Evolutionary conservation across 23 tunicate genomes (phyloP), one percentile per base, ranked within the genome.

Genomic region (Trididemnum nubilum): DNA sequence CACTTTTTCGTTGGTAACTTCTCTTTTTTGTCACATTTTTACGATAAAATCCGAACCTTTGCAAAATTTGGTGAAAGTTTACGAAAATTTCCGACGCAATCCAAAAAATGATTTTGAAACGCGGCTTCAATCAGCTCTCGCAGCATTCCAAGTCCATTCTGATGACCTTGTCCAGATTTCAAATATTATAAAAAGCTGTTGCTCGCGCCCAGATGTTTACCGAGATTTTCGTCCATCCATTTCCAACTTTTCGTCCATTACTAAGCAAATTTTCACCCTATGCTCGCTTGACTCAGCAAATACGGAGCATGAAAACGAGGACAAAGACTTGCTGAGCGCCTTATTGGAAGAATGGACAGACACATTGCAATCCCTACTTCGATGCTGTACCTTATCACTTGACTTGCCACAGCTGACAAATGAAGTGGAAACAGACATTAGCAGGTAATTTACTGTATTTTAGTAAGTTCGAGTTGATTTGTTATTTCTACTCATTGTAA

Each of bases 371-470:
- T 75, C 54, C 65, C 33, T 88, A 1, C 33, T 82, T 12, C 74
- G 61, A 22, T 64, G 66, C 23, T 73, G 86, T 30, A 71, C 31
- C 18, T 32, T 50, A 57, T 82, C 87, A 1, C 54, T 88, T 26
- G 83, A 82, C 33, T 19, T 88, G 40, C 25, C 71, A 29, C 58
- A 52, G 23, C 65, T 88, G 12, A 35, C 76, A 0, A 70, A 50
- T 33, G 49, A 19, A 27, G 65, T 85, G 12, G 89, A 76, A 57
- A 78, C 69, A n/a, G 78, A 78, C 33, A 51, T 85, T 2, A 3
- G 50, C 52, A 85, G 89, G 89, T 85, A 34, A 33, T 19, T n/a
- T n/a, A n/a, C n/a, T n/a, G n/a, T n/a, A 33, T 35, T n/a, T n/a
- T n/a, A n/a, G n/a, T n/a, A n/a, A n/a, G n/a, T n/a, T n/a, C n/a